Evolutionary conservation across 2,797 vertebrate genomes (phyloP), one percentile per base, ranked within the genome.

Genomic region (Dendrocincla tyrannina): DNA sequence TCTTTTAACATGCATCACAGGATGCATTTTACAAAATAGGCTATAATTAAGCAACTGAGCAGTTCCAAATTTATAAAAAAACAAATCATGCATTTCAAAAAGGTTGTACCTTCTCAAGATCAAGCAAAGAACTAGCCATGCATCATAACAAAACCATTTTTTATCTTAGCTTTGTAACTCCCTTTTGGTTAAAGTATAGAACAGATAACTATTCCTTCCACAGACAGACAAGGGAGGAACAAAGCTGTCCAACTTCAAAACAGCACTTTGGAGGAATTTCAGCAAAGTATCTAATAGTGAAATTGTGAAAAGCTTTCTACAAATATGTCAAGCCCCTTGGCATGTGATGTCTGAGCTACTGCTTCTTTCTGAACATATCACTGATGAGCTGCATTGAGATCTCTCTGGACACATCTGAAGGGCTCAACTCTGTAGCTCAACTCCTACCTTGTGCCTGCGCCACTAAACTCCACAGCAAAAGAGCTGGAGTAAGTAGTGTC

Each of bases 41-140:
- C 15, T 59, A 63, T 12, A 25, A 79, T 79, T 62, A 82, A 91
- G 68, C 24, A 73, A 50, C 15, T 11, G 22, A 85, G 13, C 11
- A 55, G 12, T 39, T 88, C 32, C 41, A 88, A 83, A 80, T 77
- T 89, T 49, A 77, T 69, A 74, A 74, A 63, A 18, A 88, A 84
- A 68, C 4, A 59, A 76, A 49, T 3, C 3, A 46, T 32, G 19
- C 3, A n/a, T 73, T 92, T 85, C 4, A 68, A 50, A 76, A 88
- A 55, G 20, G 1, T 24, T 67, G 5, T 28, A 77, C 19, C 17
- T 82, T 96, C 32, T 30, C n/a, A 62, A 62, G 67, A 92, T 64
- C 35, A 88, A 87, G 32, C 15, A 66, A 83, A 92, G 23, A 30
- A 11, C 19, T 88, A 84, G 64, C 46, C 46, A 7, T 23, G 64